Evolutionary conservation across 2,797 vertebrate genomes (phyloP), one percentile per base, ranked within the genome.

Genomic region (Loris lydekkerianus): DNA sequence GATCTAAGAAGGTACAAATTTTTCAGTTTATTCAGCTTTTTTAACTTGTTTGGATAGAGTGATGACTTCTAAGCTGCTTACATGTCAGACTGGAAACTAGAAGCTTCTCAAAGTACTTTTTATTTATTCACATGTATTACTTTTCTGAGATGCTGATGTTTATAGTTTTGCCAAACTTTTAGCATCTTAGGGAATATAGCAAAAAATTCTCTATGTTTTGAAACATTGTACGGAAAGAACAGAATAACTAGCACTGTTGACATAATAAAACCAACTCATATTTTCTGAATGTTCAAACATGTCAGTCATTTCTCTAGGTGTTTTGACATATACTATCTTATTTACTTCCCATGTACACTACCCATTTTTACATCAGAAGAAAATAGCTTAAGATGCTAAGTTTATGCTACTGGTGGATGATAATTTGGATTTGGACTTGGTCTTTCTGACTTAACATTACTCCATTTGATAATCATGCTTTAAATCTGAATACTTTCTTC

Each of bases 401-500:
- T 72, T 85, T 61, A 77, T 72, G 18, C 56, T 85, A 37, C 10
- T 78, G 81, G 20, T 37, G 20, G 18, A 70, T 89, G 63, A 88
- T 31, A 43, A 43, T 5, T 72, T 34, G 76, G 34, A 17, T 89
- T 58, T 93, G 40, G 90, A 82, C 27, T 60, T 90, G 14, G 10
- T 58, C 37, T 77, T 95, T 96, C 27, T 81, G 20, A 90, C 6
- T 58, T 31, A 56, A 56, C 4, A 8, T 81, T 81, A 72, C 83
- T 77, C 10, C 13, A 56, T 4, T 40, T 40, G 6, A 84, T 63
- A 91, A 87, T 80, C 20, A 56, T 73, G 5, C 17, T 89, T 91
- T 9, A 89, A 7, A 91, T 91, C 29, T 89, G 69, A 94, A 46
- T 46, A 91, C 46, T 80, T 96, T 93, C 31, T 85, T 92, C 11